Evolutionary conservation across 2,797 vertebrate species (phyloP), one percentile per base, ranked within the genome.

Genomic region (Jordanella pulchra): DNA sequence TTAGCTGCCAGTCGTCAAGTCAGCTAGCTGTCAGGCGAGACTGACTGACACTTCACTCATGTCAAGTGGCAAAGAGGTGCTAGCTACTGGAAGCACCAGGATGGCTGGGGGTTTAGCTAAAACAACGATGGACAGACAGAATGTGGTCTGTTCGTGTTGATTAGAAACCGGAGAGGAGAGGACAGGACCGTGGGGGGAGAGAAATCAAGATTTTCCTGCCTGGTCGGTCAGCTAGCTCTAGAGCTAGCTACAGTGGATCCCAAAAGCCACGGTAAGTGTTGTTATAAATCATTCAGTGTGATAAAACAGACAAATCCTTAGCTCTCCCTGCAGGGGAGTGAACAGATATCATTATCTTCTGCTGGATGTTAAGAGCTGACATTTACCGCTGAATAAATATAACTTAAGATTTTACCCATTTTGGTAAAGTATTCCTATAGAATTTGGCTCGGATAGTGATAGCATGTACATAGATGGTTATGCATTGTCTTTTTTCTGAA

Each of bases 161-260:
- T 67, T 90, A 93, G 90, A 88, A 47, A 82, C 74, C 75, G 77
- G 87, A 85, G 89, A 82, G 80, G 71, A 85, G 89, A 88, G 90
- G 84, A 88, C 74, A 86, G 86, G 84, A 48, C n/a, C 92, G 32
- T 88, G 86, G 89, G 89, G 90, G 83, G 89, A 76, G 88, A 87
- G 84, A 63, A 44, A 92, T 81, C 79, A 79, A 73, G 83, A 85
- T 89, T 92, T 93, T 90, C 86, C 85, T 79, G 74, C 77, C 91
- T 93, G 92, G 93, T 91, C 92, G 81, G 92, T 86, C 39, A 93
- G 93, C 93, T 94, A 94, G 95, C 95, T 89, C 73, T 64, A 44
- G 70, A 68, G 94, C 93, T 95, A 94, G 93, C 94, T 91, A 87
- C 93, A 89, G 93, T 93, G 94, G 93, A 94, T 89, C 82, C 91